phyloP scores from a whole-genome alignment of 2,797 vertebrate genomes.

The Nasua narica region DNA sequence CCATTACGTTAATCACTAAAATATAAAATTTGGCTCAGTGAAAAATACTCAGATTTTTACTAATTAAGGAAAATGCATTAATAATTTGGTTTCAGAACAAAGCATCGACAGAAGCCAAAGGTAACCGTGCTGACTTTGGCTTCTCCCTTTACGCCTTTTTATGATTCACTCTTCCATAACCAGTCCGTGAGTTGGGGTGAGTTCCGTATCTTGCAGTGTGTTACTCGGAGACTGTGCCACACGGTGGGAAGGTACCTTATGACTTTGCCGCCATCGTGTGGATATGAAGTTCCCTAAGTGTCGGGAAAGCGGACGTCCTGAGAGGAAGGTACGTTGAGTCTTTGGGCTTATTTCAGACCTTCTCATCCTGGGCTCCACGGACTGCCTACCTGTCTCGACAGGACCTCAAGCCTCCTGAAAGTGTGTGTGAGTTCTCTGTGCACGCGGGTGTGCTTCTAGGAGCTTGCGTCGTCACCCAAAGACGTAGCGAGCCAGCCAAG shows the following conservation, averaged over 20 bases:
- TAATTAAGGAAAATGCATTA: background rate
- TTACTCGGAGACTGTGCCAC: rapidly evolving
- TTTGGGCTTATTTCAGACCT: background rate
- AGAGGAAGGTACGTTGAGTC: background rate
- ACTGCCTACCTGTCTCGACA: background rate
- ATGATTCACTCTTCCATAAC: background rate
- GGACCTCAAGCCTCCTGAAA: background rate
- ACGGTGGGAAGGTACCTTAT: background rate
- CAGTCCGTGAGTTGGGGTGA: no score
- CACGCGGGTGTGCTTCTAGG: rapidly evolving
- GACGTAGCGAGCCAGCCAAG: rapidly evolving
- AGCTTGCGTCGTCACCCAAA: rapidly evolving
- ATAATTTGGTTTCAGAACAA: background rate
- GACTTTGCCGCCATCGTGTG: conserved; percentile 78
- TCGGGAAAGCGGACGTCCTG: background rate
- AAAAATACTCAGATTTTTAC: background rate
- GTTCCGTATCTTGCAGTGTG: background rate
- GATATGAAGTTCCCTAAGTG: background rate
- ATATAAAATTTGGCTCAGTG: background rate
- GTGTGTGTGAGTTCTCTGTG: background rate
- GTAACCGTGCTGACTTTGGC: background rate
- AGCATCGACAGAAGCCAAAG: background rate
- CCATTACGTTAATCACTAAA: background rate
- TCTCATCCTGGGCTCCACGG: background rate
- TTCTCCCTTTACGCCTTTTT: background rate